Conservation (phyloP, 2,113 vertebrate genomes). For the Oncorhynchus mykiss region DNA sequence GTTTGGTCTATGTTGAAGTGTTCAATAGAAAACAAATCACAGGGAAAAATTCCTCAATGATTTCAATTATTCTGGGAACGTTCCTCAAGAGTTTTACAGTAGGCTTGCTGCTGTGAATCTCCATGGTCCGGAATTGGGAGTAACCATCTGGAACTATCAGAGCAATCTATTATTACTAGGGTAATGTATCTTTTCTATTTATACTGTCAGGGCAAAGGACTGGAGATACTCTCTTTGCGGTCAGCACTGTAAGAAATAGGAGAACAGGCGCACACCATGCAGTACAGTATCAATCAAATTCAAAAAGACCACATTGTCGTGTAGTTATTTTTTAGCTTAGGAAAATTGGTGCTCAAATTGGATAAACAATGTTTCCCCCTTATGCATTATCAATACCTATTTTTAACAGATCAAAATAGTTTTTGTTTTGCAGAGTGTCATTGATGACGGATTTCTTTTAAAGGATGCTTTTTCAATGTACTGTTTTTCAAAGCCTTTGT, state of each 20-base stretch:
- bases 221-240: background rate
- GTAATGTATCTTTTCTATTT: background rate
- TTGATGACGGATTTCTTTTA: background rate
- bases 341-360: background rate
- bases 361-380: too few relatives aligned
- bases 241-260: too few relatives aligned
- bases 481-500: background rate
- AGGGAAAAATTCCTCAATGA: background rate
- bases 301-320: too few relatives aligned
- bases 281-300: too few relatives aligned
- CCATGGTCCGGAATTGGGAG: background rate
- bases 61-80: background rate
- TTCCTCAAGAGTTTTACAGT: background rate
- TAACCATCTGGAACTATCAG: slow-evolving; percentile 4
- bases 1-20: background rate
- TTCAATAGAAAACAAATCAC: background rate
- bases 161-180: slow-evolving; percentile 8
- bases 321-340: too few relatives aligned
- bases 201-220: background rate
- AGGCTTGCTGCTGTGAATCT: background rate
- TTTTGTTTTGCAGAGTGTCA: background rate
- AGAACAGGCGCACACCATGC: too few relatives aligned
- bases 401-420: background rate
- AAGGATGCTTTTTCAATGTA: too few relatives aligned
- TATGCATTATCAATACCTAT: background rate